Evolutionary conservation across 2,797 vertebrate species (phyloP).

Genomic region (Sebastes jordani): DNA sequence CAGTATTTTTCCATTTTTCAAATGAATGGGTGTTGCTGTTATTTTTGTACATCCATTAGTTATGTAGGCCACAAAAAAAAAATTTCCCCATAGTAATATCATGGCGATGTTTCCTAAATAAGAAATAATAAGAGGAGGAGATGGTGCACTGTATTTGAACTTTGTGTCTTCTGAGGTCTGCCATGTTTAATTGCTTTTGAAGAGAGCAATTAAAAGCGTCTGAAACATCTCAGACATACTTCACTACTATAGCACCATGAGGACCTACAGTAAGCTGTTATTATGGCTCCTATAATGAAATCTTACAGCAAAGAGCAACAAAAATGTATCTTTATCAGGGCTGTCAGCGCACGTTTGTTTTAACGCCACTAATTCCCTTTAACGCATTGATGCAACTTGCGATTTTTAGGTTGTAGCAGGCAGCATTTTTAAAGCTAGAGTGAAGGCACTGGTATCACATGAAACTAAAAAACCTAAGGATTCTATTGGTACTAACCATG

Average conservation of each 20-base stretch:
- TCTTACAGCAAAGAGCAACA: not conserved
- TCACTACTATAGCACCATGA: not conserved
- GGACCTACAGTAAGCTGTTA: not conserved
- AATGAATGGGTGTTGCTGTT: not conserved
- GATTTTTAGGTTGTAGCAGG: too few species aligned
- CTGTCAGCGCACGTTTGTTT: too few species aligned
- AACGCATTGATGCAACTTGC: too few species aligned
- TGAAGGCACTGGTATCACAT: too few species aligned
- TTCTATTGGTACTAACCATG: too few species aligned
- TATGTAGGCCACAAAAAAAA: not conserved
- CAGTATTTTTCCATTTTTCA: not conserved
- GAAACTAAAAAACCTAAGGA: too few species aligned
- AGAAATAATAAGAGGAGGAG: not conserved
- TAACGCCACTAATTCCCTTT: too few species aligned
- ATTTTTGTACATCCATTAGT: not conserved
- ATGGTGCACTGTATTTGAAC: not conserved
- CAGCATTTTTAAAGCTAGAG: rapidly evolving
- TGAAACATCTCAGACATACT: constrained; percentile 10
- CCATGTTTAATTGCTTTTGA: constrained; percentile 18
- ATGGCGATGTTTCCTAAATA: not conserved
- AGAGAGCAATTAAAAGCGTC: not conserved
- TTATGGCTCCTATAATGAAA: not conserved
- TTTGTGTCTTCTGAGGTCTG: not conserved
- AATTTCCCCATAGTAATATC: not conserved
- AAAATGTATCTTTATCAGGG: not conserved